These are phyloP conservation scores for Apis dorsata DNA, from an alignment of 1,140 invertebrate genomes.

Conservation along the genomic window DNA sequence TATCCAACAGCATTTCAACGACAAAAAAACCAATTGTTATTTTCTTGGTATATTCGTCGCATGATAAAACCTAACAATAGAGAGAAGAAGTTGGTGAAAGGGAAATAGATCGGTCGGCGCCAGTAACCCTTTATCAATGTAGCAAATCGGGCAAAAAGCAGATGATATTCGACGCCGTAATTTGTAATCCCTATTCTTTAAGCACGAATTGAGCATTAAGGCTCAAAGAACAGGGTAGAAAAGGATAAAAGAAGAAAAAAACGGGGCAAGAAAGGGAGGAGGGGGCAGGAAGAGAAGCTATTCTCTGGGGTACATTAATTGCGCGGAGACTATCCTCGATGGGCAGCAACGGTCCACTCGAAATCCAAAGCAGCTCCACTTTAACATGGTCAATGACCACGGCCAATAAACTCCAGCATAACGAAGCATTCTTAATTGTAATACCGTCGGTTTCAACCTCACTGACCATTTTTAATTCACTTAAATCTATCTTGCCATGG, in stretches of 20 bases:
- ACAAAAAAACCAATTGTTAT: not conserved
- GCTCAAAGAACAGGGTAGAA: not conserved
- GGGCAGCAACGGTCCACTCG: constrained; percentile 55
- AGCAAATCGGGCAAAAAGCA: not conserved
- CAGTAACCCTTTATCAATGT: not conserved
- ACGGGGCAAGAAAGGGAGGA: not conserved
- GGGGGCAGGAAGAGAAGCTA: constrained; percentile 7
- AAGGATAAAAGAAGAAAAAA: not conserved
- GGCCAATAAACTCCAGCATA: constrained; percentile 63
- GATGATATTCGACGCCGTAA: not conserved
- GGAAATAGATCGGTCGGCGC: not conserved
- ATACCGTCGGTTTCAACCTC: constrained; percentile 70
- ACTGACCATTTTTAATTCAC: constrained; percentile 73
- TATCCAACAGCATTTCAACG: not conserved
- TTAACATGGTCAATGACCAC: constrained; percentile 54
- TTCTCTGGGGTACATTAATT: constrained; percentile 61
- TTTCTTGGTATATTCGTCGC: not conserved
- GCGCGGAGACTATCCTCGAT: constrained; percentile 45
- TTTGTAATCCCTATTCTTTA: not conserved
- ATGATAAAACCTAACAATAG: not conserved
- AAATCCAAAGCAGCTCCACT: constrained; percentile 55
- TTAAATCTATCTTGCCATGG: constrained; percentile 57
- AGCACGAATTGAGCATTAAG: not conserved
- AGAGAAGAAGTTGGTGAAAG: not conserved
- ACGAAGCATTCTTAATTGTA: constrained; percentile 76